Conservation (phyloP, 64 coral and sea anemone genomes). For the Porites lutea region DNA sequence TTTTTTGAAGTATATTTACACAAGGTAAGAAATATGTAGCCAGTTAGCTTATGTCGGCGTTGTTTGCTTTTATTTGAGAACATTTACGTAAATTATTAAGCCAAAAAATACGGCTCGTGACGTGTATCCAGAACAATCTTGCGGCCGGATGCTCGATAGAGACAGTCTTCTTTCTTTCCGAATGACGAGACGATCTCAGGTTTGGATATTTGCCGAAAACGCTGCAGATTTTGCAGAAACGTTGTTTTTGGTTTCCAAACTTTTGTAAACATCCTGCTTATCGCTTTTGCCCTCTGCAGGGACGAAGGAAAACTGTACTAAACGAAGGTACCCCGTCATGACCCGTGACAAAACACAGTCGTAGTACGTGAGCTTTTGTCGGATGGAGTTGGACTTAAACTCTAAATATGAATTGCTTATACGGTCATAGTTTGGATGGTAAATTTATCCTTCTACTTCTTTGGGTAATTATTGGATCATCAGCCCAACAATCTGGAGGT, state of each 20-base stretch:
- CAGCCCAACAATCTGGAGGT: conserved; percentile 29
- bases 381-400: not conserved
- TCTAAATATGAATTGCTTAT: not conserved
- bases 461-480: not conserved
- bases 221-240: not conserved
- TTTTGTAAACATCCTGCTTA: conserved; percentile 40
- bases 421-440: not conserved
- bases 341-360: not conserved
- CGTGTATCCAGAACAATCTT: not conserved
- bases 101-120: not conserved
- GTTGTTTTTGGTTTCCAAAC: not conserved
- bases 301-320: no score
- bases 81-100: not conserved
- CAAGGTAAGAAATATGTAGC: not conserved
- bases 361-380: not conserved
- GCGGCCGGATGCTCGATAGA: not conserved
- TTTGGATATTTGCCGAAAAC: no score
- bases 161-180: not conserved
- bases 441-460: not conserved
- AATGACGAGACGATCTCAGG: not conserved
- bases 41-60: not conserved
- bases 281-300: not conserved
- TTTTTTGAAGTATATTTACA: not conserved
- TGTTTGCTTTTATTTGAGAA: conserved; percentile 6
- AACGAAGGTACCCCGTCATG: not conserved